Evolutionary conservation across 2,113 vertebrate species (phyloP).

Genomic region (Phasianus colchicus): DNA sequence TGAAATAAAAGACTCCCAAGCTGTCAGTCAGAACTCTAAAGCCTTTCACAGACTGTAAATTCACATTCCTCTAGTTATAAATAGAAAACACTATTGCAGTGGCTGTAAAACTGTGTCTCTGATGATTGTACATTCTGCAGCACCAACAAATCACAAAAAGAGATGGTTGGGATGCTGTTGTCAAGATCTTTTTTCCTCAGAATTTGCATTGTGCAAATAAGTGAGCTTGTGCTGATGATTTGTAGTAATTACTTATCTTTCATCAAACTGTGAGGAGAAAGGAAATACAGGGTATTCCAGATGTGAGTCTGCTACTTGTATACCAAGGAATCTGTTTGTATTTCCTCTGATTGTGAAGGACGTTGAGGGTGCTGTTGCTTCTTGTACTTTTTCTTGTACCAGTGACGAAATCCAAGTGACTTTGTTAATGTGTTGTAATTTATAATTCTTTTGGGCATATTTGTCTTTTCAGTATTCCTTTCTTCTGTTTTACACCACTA

Average conservation of each 20-base stretch:
- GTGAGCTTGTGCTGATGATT: constrained; percentile 65
- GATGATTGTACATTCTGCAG: constrained; percentile 25
- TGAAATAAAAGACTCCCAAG: constrained; percentile 36
- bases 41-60: constrained; percentile 64
- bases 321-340: constrained; percentile 65
- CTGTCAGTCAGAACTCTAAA: constrained; percentile 63
- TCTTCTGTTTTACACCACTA: background rate
- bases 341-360: constrained; percentile 80
- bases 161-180: constrained; percentile 49
- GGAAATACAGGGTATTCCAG: constrained; percentile 78
- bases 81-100: constrained; percentile 46
- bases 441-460: background rate
- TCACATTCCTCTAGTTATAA: constrained; percentile 56
- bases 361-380: constrained; percentile 47
- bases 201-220: constrained; percentile 67
- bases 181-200: constrained; percentile 58
- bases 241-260: constrained; percentile 67
- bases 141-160: constrained; percentile 53
- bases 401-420: constrained; percentile 12
- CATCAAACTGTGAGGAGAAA: constrained; percentile 69
- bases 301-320: constrained; percentile 66
- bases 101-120: constrained; percentile 37
- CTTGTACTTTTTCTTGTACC: constrained; percentile 10
- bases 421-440: constrained; percentile 47
- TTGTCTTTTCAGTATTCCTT: constrained; percentile 4